phyloP scores from a whole-genome alignment of 2,888 invertebrate species.

The Apoderus coryli region DNA sequence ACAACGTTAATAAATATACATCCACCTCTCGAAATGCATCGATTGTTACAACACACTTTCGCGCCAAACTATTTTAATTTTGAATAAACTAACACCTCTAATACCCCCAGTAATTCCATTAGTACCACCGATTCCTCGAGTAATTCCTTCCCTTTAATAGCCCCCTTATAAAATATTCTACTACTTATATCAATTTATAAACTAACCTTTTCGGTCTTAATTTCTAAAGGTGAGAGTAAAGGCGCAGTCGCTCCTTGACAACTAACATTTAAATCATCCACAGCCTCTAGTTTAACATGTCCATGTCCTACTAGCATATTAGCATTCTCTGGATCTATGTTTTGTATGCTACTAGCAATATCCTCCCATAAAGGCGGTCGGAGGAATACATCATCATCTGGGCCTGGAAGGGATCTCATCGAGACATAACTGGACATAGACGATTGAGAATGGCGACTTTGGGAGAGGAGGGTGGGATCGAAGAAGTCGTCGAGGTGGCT shows the following conservation, averaged over 20 bases:
- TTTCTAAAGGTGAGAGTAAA: conserved; percentile 62
- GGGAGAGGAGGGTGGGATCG: conserved; percentile 33
- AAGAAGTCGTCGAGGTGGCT: conserved; percentile 53
- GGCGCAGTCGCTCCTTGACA: conserved; percentile 58
- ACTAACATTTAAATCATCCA: conserved; percentile 39
- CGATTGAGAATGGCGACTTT: conserved; percentile 17
- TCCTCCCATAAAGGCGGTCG: conserved; percentile 83
- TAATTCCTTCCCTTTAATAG: too few species aligned
- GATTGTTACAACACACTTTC: too few species aligned
- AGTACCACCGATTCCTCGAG: too few species aligned
- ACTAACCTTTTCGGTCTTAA: conserved; percentile 55
- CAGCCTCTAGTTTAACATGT: conserved; percentile 68
- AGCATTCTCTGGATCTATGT: conserved; percentile 80
- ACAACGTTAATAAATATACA: too few species aligned
- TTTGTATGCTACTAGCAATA: conserved; percentile 79
- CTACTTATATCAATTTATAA: too few species aligned
- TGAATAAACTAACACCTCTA: too few species aligned
- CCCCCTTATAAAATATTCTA: too few species aligned
- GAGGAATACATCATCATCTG: conserved; percentile 73
- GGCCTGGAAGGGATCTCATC: conserved; percentile 38
- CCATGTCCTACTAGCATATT: conserved; percentile 65
- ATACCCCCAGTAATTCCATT: too few species aligned
- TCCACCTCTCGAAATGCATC: too few species aligned
- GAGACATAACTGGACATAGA: conserved; percentile 38
- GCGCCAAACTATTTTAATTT: too few species aligned